These are phyloP conservation scores for Tetramorium bicarinatum DNA, from an alignment of 2,888 invertebrate genomes.

Conservation along the genomic window DNA sequence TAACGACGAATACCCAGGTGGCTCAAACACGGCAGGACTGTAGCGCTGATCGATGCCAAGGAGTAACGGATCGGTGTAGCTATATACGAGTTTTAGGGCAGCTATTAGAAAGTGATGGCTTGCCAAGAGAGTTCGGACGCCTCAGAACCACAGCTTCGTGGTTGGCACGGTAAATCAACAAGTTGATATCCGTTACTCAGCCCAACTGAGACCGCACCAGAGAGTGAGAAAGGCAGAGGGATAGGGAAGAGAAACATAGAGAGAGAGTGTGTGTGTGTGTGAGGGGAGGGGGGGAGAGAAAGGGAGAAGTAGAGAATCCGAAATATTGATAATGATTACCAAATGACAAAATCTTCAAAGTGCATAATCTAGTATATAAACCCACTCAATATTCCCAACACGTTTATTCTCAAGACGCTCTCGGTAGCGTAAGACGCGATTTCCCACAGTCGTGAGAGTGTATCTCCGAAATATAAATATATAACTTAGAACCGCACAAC, in stretches of 20 bases:
- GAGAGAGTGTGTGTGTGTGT: not conserved
- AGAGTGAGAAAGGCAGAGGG: conserved; percentile 43
- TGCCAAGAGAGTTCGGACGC: conserved; percentile 76
- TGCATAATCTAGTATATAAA: conserved; percentile 47
- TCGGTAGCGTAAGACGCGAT: conserved; percentile 33
- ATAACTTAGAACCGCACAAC: conserved; percentile 44
- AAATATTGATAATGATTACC: conserved; percentile 57
- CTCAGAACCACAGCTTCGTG: conserved; percentile 78
- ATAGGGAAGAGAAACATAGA: not conserved
- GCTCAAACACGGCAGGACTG: conserved; percentile 50
- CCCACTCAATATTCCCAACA: conserved; percentile 42
- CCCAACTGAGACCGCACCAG: conserved; percentile 65
- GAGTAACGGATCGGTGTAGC: conserved; percentile 61
- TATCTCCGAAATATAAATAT: conserved; percentile 65
- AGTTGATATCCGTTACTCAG: conserved; percentile 82
- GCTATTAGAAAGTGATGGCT: conserved; percentile 76
- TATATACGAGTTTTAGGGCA: conserved; percentile 74
- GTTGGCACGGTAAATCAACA: conserved; percentile 84
- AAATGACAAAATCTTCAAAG: conserved; percentile 43
- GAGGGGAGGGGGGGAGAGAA: not conserved
- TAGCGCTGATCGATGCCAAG: conserved; percentile 53
- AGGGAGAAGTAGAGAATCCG: not conserved
- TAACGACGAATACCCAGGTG: conserved; percentile 58
- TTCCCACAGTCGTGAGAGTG: conserved; percentile 36
- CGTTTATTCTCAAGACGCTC: conserved; percentile 40